phyloP scores from a whole-genome alignment of 2,113 vertebrate species.

The Ctenodactylus gundi region DNA sequence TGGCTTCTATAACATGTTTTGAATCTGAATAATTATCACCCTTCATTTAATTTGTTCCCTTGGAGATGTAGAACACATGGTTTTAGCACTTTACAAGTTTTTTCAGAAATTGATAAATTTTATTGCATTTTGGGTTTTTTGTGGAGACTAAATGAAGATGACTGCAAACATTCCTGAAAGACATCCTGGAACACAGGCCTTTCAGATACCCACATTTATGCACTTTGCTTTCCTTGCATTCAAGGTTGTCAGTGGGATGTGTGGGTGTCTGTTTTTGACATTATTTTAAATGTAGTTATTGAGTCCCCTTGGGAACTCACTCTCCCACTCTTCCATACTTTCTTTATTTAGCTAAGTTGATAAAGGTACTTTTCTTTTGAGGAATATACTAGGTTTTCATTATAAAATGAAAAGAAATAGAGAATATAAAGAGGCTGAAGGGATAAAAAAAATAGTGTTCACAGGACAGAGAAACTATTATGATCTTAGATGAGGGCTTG shows the following conservation, averaged over 20 bases:
- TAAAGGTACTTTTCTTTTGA: conserved; percentile 39
- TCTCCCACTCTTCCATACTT: conserved; percentile 34
- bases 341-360: conserved; percentile 53
- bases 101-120: conserved; percentile 44
- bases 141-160: conserved; percentile 25
- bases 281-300: conserved; percentile 63
- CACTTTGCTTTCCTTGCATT: conserved; percentile 50
- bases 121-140: not conserved
- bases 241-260: conserved; percentile 25
- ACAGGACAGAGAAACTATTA: not conserved
- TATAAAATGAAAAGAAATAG: conserved; percentile 23
- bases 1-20: conserved; percentile 32
- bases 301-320: conserved; percentile 32
- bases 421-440: not conserved
- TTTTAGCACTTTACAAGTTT: conserved; percentile 13
- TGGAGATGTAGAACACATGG: not conserved
- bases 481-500: not conserved
- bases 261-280: conserved; percentile 31
- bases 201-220: not conserved
- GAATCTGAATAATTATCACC: conserved; percentile 58
- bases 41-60: conserved; percentile 42
- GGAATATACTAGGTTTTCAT: conserved; percentile 45
- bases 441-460: not conserved
- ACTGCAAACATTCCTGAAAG: conserved; percentile 5
- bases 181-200: not conserved